Evolutionary conservation across 1,140 invertebrate species (phyloP).

Genomic region (Diploscapter pachys): DNA sequence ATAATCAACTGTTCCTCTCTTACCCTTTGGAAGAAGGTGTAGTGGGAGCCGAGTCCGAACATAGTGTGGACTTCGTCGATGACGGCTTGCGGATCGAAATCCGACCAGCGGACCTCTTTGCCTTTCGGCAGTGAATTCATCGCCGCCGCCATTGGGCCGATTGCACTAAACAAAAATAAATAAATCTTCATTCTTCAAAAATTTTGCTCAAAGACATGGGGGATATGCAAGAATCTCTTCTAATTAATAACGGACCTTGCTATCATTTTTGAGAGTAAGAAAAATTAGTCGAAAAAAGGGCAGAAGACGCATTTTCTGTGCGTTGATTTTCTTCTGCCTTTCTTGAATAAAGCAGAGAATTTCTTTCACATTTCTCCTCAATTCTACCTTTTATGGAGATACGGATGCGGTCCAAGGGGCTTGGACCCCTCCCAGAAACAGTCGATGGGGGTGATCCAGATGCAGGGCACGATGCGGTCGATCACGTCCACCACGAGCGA

Average conservation of each 20-base stretch:
- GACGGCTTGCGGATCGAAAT: constrained; percentile 47
- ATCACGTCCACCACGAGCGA: constrained; percentile 40
- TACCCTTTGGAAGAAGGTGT: constrained; percentile 38
- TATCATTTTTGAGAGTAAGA: background rate
- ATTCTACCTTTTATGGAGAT: constrained; percentile 27
- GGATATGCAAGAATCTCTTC: too few relatives aligned
- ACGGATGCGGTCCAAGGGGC: constrained; percentile 63
- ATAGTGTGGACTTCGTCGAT: constrained; percentile 44
- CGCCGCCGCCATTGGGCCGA: constrained; percentile 4
- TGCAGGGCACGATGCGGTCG: constrained; percentile 77
- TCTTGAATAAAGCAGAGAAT: background rate
- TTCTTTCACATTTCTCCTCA: background rate
- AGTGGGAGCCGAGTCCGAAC: constrained; percentile 46
- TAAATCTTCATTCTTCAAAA: background rate
- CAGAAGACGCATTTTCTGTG: background rate
- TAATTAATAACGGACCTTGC: too few relatives aligned
- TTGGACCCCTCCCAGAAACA: constrained; percentile 99
- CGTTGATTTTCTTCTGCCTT: background rate
- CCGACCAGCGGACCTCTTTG: constrained; percentile 51
- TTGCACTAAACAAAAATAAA: background rate
- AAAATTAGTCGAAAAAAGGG: constrained; percentile 19
- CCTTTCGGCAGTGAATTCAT: constrained; percentile 38
- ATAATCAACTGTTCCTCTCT: constrained; percentile 28
- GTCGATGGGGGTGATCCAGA: constrained; percentile 92
- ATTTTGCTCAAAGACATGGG: constrained; percentile 3